Base-by-base conservation (phyloP, 2,797 vertebrate genomes). In the Pteronotus mesoamericanus region DNA sequence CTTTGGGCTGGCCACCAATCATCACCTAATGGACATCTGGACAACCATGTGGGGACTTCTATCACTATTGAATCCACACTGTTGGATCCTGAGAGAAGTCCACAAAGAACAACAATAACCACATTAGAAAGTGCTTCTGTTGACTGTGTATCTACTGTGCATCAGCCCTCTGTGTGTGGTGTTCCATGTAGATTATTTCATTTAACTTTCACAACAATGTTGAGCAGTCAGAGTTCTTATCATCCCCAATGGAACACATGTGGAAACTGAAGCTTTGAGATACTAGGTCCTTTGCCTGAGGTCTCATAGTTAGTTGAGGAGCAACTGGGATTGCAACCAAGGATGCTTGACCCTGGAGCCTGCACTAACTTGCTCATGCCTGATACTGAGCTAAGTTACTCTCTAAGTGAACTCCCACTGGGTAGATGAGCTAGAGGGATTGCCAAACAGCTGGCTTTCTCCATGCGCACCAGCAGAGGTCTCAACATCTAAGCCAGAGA, bases 391-490 rank as follows among this genome's bases (percentile, higher is more conserved):
- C 78, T 85, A 59, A 80, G 66, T 75, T 84, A 90, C 74, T 91
- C 94, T 80, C 55, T 64, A 64, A 37, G 15, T 94, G 57, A 93
- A 92, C 78, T 89, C 88, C 91, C 48, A 53, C 1, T 59, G 66
- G 64, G 85, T 59, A 44, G 37, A 88, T 64, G 86, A 90, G 53
- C 64, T 75, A 29, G 51, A 91, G 29, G 48, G 68, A 55, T 19
- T 82, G 89, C 59, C 61, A 82, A 96, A 93, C 66, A 88, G 95
- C 91, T 89, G 68, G 68, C 32, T 86, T 15, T 79, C 46, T 78
- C 61, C 48, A 5, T 2, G 61, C 12, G 69, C 57, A 37, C 34
- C 53, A 91, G 92, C 9, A 80, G 75, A 92, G 89, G 59, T 18
- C 39, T 86, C 8, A 0, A n/a, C 53, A 8, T 19, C 93, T 94